Percentiles rank a stretch among this genome's conserved stretches.
Evolutionary conservation across 2,113 vertebrate genomes (phyloP).

Genomic region (Otolemur garnettii): DNA sequence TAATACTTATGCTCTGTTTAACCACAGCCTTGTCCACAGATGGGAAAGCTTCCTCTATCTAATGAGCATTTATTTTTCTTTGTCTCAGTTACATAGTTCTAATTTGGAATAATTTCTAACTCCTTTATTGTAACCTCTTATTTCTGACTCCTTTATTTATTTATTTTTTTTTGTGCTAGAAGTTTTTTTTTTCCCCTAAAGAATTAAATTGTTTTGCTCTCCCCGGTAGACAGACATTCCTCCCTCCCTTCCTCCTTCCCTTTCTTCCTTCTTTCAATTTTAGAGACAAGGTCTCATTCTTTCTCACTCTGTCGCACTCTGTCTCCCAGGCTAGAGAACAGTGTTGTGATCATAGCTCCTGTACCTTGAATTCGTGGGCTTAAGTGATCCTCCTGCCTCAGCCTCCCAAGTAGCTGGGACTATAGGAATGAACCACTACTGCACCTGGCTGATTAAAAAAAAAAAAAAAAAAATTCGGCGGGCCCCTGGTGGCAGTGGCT

Average conservation of each 20-base stretch:
- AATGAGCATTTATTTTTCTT: not conserved
- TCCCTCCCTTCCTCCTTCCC: too few species aligned
- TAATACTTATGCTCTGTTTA: not conserved
- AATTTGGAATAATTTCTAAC: not conserved
- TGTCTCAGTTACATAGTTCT: not conserved
- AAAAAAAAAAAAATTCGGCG: too few species aligned
- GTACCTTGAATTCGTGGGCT: not conserved
- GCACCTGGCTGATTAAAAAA: not conserved
- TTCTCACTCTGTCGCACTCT: not conserved
- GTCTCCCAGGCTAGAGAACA: not conserved
- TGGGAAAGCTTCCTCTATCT: not conserved
- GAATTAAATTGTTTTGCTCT: too few species aligned
- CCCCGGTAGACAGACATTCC: too few species aligned
- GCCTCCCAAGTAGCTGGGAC: not conserved
- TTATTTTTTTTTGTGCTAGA: not conserved
- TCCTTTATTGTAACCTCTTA: not conserved
- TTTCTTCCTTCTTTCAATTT: too few species aligned
- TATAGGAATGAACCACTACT: not conserved
- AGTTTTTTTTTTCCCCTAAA: not conserved
- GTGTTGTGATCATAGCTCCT: not conserved
- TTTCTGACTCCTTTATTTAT: conserved; percentile 1
- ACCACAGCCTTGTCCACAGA: not conserved
- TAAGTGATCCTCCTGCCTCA: not conserved
- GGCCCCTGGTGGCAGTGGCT: too few species aligned
- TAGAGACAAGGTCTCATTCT: not conserved